These are phyloP conservation scores for Bombylius discolor DNA, from an alignment of 2,888 invertebrate genomes.

Conservation along the genomic window DNA sequence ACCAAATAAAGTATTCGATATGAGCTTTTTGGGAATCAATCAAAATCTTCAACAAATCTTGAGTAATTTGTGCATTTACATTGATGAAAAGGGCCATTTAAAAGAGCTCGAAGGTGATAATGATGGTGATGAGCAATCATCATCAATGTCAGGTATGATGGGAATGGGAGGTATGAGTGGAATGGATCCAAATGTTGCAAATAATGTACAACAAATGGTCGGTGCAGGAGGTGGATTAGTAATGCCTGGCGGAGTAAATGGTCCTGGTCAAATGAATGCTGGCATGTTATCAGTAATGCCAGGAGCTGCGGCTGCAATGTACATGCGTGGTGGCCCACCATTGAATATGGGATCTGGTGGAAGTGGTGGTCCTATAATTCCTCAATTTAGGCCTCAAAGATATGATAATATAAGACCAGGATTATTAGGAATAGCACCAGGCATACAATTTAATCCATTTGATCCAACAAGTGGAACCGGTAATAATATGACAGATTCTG, in stretches of 20 bases:
- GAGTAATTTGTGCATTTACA: slow-evolving; percentile 46
- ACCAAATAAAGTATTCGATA: slow-evolving; percentile 43
- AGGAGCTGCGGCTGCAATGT: slow-evolving; percentile 11
- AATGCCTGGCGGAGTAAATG: background rate
- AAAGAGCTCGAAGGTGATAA: slow-evolving; percentile 24
- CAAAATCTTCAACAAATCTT: slow-evolving; percentile 45
- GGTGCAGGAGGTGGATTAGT: background rate
- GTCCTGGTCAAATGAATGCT: background rate
- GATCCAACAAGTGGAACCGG: slow-evolving; percentile 31
- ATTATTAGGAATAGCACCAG: slow-evolving; percentile 45
- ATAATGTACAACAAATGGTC: background rate
- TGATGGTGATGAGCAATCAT: slow-evolving; percentile 6
- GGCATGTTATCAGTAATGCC: background rate
- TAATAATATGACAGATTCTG: slow-evolving; percentile 24
- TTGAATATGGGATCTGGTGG: background rate
- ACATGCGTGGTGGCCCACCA: slow-evolving; percentile 28
- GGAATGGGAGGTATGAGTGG: slow-evolving; percentile 11
- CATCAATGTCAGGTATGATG: background rate
- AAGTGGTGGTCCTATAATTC: background rate
- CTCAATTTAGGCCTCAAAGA: slow-evolving; percentile 1
- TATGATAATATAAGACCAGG: slow-evolving; percentile 38
- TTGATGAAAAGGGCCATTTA: slow-evolving; percentile 46
- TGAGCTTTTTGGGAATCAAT: slow-evolving; percentile 41
- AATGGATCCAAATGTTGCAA: background rate
- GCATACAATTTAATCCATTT: slow-evolving; percentile 28